A percentile compares a stretch with the other conserved stretches of the same genome.
phyloP scores from a whole-genome alignment of 2,888 invertebrate genomes.

The Pachymerium ferrugineum region DNA sequence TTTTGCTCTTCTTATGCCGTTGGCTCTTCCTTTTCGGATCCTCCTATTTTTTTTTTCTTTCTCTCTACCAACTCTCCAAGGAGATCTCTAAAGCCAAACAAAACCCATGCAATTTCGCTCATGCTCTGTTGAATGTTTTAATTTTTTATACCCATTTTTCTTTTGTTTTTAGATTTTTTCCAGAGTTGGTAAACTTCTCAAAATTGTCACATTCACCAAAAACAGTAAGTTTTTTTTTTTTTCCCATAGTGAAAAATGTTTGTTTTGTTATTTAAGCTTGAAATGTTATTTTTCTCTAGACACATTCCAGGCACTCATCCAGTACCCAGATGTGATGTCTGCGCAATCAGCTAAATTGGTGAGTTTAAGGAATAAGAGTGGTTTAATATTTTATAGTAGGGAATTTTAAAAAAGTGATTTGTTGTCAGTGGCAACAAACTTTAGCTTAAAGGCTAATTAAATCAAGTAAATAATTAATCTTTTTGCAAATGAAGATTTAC shows the following conservation, averaged over 20 bases:
- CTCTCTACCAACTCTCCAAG: neutral
- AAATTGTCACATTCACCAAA: conserved; percentile 99
- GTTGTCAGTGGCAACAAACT: no score
- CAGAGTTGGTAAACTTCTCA: conserved; percentile 95
- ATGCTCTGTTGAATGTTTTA: neutral
- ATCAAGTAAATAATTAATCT: no score
- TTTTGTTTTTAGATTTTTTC: conserved; percentile 81
- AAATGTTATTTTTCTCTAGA: conserved; percentile 54
- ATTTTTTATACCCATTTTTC: conserved; percentile 31
- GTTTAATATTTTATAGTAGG: no score
- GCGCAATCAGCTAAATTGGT: conserved; percentile 95
- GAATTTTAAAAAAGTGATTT: no score
- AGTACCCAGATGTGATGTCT: conserved; percentile 93
- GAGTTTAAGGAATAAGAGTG: conserved; percentile 51
- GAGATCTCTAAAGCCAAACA: neutral
- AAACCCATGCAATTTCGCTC: neutral
- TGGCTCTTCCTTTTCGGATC: neutral
- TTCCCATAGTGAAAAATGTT: neutral
- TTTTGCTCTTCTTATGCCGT: neutral
- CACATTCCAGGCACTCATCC: conserved; percentile 97
- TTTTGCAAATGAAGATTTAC: no score
- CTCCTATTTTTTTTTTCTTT: no score
- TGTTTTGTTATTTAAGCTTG: neutral
- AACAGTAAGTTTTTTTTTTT: conserved; percentile 74
- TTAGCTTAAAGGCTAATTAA: no score